Evolutionary conservation across 2,888 invertebrate species (phyloP).

Genomic region (Xanthorhoe spadicearia): DNA sequence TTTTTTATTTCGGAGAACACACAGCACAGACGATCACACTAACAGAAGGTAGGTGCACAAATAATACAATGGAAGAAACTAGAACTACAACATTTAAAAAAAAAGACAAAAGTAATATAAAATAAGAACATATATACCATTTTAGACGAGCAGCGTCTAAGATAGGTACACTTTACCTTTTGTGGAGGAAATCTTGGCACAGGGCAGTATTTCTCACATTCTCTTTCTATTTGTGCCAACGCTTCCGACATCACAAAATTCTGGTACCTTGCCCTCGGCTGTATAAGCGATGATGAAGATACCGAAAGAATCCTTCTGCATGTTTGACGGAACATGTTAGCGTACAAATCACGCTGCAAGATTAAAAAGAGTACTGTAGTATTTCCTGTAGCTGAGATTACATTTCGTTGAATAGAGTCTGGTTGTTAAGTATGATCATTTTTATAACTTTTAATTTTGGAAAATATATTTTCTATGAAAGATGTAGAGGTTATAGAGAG

Average conservation of each 20-base stretch:
- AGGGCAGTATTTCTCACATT: conserved; percentile 64
- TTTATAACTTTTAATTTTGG: background rate
- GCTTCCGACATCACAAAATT: conserved; percentile 66
- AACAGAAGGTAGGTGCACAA: too few species aligned
- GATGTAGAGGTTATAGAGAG: background rate
- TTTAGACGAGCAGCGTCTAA: too few species aligned
- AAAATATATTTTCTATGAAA: background rate
- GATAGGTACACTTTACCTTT: conserved; percentile 64
- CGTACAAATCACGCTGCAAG: background rate
- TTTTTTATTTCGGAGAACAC: too few species aligned
- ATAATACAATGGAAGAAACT: too few species aligned
- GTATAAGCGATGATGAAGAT: conserved; percentile 23
- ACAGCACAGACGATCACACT: too few species aligned
- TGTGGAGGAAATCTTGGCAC: conserved; percentile 63
- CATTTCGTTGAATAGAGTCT: background rate
- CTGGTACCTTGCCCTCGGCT: conserved; percentile 52
- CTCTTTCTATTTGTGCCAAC: conserved; percentile 61
- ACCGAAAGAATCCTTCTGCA: conserved; percentile 35
- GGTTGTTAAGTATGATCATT: background rate
- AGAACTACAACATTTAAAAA: too few species aligned
- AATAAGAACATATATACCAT: too few species aligned
- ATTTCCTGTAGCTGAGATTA: background rate
- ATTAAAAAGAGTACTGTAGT: background rate
- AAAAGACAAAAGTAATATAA: too few species aligned
- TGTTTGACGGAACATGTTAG: conserved; percentile 34